Evolutionary conservation across 2,888 invertebrate species (phyloP).

Genomic region (Nymphalis c-album): DNA sequence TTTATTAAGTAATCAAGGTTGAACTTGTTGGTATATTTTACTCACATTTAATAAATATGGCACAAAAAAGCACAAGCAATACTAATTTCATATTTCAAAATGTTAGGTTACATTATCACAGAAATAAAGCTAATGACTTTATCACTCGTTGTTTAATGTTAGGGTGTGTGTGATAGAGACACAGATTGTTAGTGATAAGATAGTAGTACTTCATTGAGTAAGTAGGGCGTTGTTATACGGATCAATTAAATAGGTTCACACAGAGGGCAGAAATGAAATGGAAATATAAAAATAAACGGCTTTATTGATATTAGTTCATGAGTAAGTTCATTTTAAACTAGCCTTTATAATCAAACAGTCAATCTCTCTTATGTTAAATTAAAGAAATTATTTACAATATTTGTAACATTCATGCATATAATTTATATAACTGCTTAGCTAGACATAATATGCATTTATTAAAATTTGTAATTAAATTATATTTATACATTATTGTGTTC

Average conservation of each 20-base stretch:
- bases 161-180: slow-evolving; percentile 28
- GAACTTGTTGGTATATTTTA: slow-evolving; percentile 35
- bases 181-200: slow-evolving; percentile 59
- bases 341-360: slow-evolving; percentile 9
- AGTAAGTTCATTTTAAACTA: slow-evolving; percentile 3
- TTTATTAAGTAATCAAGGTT: not conserved
- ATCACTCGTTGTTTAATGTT: slow-evolving; percentile 24
- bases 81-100: slow-evolving; percentile 49
- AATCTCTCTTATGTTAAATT: slow-evolving; percentile 9
- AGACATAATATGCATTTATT: not conserved
- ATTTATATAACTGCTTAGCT: not conserved
- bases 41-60: slow-evolving; percentile 52
- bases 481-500: not conserved
- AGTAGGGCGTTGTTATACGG: slow-evolving; percentile 41
- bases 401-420: not conserved
- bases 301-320: slow-evolving; percentile 36
- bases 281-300: slow-evolving; percentile 30
- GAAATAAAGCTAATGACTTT: slow-evolving; percentile 28
- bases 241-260: slow-evolving; percentile 3
- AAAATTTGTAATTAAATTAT: slow-evolving; percentile 2
- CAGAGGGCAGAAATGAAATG: slow-evolving; percentile 15
- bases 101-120: slow-evolving; percentile 39
- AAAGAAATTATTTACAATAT: slow-evolving; percentile 8
- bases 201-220: slow-evolving; percentile 55
- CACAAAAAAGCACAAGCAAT: slow-evolving; percentile 39